These are phyloP conservation scores for Lordiphosa mommai DNA, from an alignment of 1,140 invertebrate species.

Conservation along the genomic window DNA sequence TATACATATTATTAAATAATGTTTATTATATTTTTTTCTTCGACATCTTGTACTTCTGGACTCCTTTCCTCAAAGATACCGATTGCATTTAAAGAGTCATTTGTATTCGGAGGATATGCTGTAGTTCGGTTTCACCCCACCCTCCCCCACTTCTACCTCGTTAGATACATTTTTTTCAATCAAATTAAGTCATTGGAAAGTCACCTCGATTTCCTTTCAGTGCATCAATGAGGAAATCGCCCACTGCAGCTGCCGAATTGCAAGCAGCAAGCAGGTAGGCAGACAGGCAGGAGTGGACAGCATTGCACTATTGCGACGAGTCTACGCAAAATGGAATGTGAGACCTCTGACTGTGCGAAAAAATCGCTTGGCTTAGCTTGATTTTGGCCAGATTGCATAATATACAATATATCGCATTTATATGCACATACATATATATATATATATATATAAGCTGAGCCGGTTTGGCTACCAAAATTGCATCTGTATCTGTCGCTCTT, in stretches of 20 bases:
- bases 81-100: no score
- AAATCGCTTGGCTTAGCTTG: slow-evolving; percentile 40
- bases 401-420: slow-evolving; percentile 7
- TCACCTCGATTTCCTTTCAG: slow-evolving; percentile 10
- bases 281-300: slow-evolving; percentile 25
- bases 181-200: no score
- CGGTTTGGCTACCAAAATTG: slow-evolving; percentile 5
- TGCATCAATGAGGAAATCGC: slow-evolving; percentile 61
- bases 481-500: slow-evolving; percentile 13
- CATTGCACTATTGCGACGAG: slow-evolving; percentile 31
- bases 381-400: slow-evolving; percentile 50
- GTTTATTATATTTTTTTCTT: no score
- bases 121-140: no score
- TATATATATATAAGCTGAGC: neutral
- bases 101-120: no score
- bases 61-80: no score
- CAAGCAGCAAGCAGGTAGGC: neutral
- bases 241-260: slow-evolving; percentile 39
- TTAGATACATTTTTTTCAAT: no score
- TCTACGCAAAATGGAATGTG: slow-evolving; percentile 74
- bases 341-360: slow-evolving; percentile 70
- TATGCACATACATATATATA: no score
- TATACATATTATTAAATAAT: no score
- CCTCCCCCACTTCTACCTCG: no score
- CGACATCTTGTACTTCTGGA: no score